Conservation (phyloP, 2,888 invertebrate genomes). For the Isoperla grammatica region DNA sequence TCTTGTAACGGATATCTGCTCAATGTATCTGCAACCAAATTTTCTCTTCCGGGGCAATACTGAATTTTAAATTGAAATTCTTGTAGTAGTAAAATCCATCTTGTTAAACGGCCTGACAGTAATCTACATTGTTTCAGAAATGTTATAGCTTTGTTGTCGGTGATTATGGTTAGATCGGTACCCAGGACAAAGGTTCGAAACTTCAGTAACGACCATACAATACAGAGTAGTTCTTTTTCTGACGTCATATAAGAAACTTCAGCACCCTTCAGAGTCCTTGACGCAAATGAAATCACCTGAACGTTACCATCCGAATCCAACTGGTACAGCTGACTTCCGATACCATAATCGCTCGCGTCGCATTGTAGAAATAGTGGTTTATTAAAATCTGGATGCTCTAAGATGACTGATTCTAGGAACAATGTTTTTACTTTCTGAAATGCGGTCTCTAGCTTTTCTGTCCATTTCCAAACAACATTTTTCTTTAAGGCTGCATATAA, state of each 20-base stretch:
- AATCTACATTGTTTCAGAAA: conserved; percentile 1
- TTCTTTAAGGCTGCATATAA: no score
- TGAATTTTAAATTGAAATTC: not conserved
- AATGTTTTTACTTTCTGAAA: no score
- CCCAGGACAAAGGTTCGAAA: not conserved
- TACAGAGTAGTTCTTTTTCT: conserved; percentile 4
- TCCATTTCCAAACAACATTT: no score
- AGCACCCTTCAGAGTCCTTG: not conserved
- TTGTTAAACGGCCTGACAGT: not conserved
- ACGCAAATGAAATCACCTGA: conserved; percentile 1
- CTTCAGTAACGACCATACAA: not conserved
- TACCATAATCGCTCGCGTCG: not conserved
- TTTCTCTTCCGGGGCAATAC: no score
- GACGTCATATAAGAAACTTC: conserved; percentile 3
- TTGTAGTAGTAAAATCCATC: conserved; percentile 10
- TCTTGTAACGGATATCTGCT: no score
- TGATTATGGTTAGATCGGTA: not conserved
- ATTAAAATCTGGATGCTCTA: not conserved
- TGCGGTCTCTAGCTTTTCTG: no score
- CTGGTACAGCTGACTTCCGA: conserved; percentile 1
- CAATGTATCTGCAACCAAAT: no score
- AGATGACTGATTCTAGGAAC: no score
- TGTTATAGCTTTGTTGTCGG: conserved; percentile 3
- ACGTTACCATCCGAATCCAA: not conserved
- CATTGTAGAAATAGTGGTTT: not conserved